Evolutionary conservation across 2,113 vertebrate species (phyloP).

Genomic region (Vombatus ursinus): DNA sequence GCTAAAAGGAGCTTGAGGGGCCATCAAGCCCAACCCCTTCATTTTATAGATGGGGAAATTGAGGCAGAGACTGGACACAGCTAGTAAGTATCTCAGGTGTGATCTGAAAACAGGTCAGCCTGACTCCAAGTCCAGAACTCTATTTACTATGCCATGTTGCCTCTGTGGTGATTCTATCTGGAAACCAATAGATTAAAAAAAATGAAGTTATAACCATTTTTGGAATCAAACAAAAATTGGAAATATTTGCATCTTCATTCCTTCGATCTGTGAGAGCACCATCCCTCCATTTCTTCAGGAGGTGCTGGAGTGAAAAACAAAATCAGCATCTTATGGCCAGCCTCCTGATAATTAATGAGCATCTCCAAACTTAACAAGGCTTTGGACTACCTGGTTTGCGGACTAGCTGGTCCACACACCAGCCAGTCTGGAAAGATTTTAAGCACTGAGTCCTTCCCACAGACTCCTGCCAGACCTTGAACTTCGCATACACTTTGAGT

Average conservation of each 20-base stretch:
- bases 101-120: background rate
- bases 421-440: background rate
- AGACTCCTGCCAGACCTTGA: background rate
- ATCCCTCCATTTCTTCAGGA: background rate
- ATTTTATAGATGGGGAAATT: background rate
- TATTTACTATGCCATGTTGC: background rate
- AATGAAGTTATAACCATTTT: slow-evolving; percentile 69
- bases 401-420: background rate
- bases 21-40: background rate
- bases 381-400: background rate
- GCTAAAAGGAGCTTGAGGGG: background rate
- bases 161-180: background rate
- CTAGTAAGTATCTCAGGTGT: background rate
- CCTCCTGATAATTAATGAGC: background rate
- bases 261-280: background rate
- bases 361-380: background rate
- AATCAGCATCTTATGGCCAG: background rate
- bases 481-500: background rate
- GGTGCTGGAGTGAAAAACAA: background rate
- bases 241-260: background rate
- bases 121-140: background rate
- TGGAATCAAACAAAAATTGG: slow-evolving; percentile 53
- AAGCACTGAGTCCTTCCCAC: background rate
- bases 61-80: background rate
- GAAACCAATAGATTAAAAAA: slow-evolving; percentile 54